Evolutionary conservation across 2,113 vertebrate species (phyloP).

Genomic region (Butorides virescens): DNA sequence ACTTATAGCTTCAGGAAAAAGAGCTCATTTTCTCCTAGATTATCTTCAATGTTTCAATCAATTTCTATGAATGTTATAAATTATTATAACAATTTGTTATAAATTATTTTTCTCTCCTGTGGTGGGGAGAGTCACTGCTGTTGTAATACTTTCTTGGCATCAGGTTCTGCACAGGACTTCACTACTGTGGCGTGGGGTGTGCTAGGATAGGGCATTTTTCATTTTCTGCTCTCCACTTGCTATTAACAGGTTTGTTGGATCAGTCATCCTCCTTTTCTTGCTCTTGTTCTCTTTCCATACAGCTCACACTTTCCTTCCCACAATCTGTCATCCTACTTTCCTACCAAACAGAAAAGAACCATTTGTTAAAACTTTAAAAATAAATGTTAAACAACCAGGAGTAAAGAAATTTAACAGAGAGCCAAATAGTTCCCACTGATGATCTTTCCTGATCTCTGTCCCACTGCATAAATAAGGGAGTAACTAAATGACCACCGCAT

Average conservation of each 20-base stretch:
- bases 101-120: not conserved
- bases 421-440: slow-evolving; percentile 53
- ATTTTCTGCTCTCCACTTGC: not conserved
- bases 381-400: slow-evolving; percentile 49
- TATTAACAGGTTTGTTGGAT: not conserved
- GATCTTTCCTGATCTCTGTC: slow-evolving; percentile 62
- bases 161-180: not conserved
- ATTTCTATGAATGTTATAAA: not conserved
- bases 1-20: not conserved
- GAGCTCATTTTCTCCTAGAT: not conserved
- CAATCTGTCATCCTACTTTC: slow-evolving; percentile 46
- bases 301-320: slow-evolving; percentile 53
- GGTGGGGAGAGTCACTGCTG: not conserved
- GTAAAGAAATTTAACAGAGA: slow-evolving; percentile 24
- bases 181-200: not conserved
- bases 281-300: slow-evolving; percentile 18
- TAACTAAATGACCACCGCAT: not conserved
- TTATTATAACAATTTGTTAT: not conserved
- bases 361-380: slow-evolving; percentile 49
- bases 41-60: not conserved
- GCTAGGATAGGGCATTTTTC: not conserved
- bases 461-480: slow-evolving; percentile 45
- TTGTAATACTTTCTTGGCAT: not conserved
- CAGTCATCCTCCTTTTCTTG: not conserved
- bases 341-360: slow-evolving; percentile 32